Base-by-base conservation (phyloP, 2,113 vertebrate species). In the Chrysemys picta region DNA sequence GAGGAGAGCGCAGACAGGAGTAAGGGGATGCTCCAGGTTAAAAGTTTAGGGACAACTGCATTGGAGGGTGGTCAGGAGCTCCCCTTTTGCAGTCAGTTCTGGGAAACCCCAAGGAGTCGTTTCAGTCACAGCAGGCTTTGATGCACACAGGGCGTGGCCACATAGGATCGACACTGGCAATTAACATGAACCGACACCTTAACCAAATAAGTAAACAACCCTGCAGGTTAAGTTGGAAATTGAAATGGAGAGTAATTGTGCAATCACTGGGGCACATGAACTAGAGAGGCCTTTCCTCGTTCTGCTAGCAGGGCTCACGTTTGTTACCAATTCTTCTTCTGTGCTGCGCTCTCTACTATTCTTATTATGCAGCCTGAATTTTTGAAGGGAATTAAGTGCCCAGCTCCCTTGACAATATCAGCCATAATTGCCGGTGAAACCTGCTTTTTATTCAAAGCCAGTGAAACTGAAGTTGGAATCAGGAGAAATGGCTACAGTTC, bases 371-470 rank as follows among this genome's bases (percentile, higher is more conserved):
- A 86, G 3, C 10, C 49, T 10, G 1, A 91, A 29, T 10, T 62
- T 1, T 3, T 6, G 5, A 57, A 27, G 56, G 56, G 25, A 57
- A 25, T 59, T 59, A 59, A 29, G 57, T 59, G 57, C 25, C 31
- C 56, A 52, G 47, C 1, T n/a, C 1, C 0, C 5, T 59, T 0
- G 0, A 91, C 87, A 93, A 78, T 14, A 24, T 1, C 1, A 1
- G 3, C 69, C 47, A 56, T 24, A 56, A 93, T 53, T 19, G 22
- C 25, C 17, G 11, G 12, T 1, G 13, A 83, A 93, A 65, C 56
- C 9, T 2, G 2, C 1, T 22, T 56, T 57, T 35, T 3, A 82
- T 87, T 56, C 1, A 3, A 81, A 54, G 49, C 7, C 50, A 65
- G 42, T 72, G 16, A 72, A 72, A 38, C n/a, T 81, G 65, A 80